A percentile compares a stretch with the other conserved stretches of the same genome.
phyloP scores from a whole-genome alignment of 2,797 vertebrate genomes.

The Anas flavirostris region DNA sequence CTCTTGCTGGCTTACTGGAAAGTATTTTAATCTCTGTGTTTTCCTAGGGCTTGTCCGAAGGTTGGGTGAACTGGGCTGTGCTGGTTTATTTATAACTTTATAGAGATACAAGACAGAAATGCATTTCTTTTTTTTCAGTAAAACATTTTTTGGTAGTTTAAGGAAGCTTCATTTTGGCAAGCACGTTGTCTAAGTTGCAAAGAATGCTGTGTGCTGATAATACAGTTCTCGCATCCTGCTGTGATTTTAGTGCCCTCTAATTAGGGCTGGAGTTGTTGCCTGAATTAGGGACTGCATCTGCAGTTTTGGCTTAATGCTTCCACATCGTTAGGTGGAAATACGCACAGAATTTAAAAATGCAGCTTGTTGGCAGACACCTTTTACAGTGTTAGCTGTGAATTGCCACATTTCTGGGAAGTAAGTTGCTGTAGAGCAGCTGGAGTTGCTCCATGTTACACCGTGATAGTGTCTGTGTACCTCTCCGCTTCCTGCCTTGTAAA shows the following conservation, averaged over 20 bases:
- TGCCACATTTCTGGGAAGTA: neutral
- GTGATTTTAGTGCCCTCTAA: neutral
- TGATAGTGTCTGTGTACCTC: rapidly evolving
- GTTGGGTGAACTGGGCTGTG: neutral
- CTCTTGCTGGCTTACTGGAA: neutral
- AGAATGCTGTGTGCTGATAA: neutral
- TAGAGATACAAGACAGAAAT: neutral
- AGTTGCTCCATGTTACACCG: rapidly evolving
- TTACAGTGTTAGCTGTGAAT: neutral
- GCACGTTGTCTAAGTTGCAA: neutral
- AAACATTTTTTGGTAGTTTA: neutral
- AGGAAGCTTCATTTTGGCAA: neutral
- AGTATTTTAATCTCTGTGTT: conserved; percentile 62
- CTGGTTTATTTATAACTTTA: conserved; percentile 43
- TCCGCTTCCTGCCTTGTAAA: neutral
- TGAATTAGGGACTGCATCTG: neutral
- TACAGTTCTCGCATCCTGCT: neutral
- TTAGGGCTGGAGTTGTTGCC: neutral
- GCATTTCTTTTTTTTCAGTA: neutral
- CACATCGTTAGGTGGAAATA: too few species aligned
- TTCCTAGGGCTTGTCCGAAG: neutral
- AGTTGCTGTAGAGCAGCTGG: neutral
- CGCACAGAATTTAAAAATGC: rapidly evolving
- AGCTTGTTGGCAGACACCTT: neutral
- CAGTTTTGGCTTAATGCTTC: neutral